Evolutionary conservation across 2,888 invertebrate genomes (phyloP).

Genomic region (Xanthia togata): DNA sequence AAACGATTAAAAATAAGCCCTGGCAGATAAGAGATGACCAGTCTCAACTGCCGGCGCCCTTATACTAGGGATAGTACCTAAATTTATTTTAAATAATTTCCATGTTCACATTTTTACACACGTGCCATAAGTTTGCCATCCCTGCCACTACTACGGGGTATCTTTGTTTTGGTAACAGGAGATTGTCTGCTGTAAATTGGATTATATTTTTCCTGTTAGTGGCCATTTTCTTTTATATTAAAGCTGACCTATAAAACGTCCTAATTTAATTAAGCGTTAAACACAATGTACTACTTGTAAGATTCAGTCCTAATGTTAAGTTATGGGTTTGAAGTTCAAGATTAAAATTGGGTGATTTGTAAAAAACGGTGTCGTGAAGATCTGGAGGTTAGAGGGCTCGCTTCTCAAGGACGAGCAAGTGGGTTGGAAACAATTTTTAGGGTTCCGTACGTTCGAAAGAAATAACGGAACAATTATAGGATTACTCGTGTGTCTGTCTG

Average conservation of each 20-base stretch:
- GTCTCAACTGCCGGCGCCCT: too few species aligned
- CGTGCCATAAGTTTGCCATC: neutral
- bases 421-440: neutral
- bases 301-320: slow-evolving; percentile 10
- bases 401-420: neutral
- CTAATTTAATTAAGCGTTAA: slow-evolving; percentile 45
- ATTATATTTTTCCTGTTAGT: slow-evolving; percentile 54
- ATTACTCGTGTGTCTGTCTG: too few species aligned
- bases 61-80: too few species aligned
- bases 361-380: neutral
- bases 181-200: slow-evolving; percentile 42
- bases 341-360: slow-evolving; percentile 11
- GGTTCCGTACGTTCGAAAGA: neutral
- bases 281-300: slow-evolving; percentile 18
- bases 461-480: too few species aligned
- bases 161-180: slow-evolving; percentile 32
- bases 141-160: neutral
- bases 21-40: too few species aligned
- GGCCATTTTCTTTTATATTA: slow-evolving; percentile 44
- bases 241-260: slow-evolving; percentile 33
- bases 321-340: neutral
- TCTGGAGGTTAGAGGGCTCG: neutral
- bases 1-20: too few species aligned
- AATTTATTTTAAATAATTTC: too few species aligned
- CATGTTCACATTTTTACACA: neutral